Conservation (phyloP, 2,797 vertebrate species). For the Lepus oiostolus region DNA sequence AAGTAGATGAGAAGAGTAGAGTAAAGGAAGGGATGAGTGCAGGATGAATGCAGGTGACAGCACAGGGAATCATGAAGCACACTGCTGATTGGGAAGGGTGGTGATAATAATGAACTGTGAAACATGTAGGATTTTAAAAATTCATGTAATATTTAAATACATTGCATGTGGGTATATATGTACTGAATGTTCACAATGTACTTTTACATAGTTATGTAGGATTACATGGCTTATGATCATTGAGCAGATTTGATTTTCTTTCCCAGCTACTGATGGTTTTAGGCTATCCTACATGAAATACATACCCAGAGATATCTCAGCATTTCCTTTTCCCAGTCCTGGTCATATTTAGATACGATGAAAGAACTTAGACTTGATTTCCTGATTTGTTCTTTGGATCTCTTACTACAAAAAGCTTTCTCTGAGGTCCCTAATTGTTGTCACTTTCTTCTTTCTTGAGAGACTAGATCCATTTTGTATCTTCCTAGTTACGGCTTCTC, state of each 20-base stretch:
- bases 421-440: not conserved
- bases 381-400: not conserved
- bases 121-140: not conserved
- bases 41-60: not conserved
- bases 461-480: not conserved
- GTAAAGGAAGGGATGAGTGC: not conserved
- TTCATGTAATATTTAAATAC: not conserved
- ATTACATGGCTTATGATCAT: not conserved
- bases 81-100: not conserved
- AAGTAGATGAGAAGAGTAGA: not conserved
- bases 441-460: not conserved
- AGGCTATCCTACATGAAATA: not conserved
- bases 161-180: not conserved
- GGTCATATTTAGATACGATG: not conserved
- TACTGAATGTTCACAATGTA: not conserved
- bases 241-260: not conserved
- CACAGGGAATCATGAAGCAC: no score
- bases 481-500: not conserved
- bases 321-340: not conserved
- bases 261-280: not conserved
- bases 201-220: not conserved
- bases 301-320: not conserved
- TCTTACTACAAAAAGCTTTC: not conserved
- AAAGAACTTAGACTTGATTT: not conserved
- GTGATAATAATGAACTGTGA: not conserved